A percentile compares a stretch with the other conserved stretches of the same genome.
Conservation (phyloP, 2,797 vertebrate species). For the Macrochelys suwanniensis region DNA sequence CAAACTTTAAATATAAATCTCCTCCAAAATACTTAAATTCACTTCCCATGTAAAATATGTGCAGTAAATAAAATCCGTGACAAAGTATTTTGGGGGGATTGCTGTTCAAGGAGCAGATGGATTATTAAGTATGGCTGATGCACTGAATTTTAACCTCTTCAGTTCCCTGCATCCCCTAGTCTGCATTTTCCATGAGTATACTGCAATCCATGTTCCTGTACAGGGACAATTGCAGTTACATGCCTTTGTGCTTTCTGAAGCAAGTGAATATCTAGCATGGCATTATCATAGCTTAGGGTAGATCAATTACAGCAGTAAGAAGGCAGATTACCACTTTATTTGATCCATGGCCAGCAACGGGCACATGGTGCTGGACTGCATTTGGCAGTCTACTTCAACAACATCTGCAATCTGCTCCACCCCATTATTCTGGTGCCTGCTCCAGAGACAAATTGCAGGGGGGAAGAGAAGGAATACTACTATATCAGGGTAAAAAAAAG, state of each 20-base stretch:
- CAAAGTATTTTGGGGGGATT: background rate
- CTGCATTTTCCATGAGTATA: rapidly evolving
- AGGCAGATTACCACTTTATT: background rate
- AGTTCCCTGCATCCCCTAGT: background rate
- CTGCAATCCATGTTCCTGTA: background rate
- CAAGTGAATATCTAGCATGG: background rate
- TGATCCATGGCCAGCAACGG: background rate
- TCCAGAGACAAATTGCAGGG: slow-evolving; percentile 36
- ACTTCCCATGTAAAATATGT: background rate
- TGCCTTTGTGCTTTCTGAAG: background rate
- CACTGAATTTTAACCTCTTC: background rate
- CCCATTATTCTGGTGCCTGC: slow-evolving; percentile 60
- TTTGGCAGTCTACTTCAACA: background rate
- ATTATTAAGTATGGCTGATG: rapidly evolving
- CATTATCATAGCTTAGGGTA: background rate
- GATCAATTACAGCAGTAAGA: background rate
- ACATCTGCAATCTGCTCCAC: slow-evolving; percentile 69
- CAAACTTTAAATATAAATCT: background rate
- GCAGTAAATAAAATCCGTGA: rapidly evolving
- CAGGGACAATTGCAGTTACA: rapidly evolving
- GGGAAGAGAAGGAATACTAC: background rate
- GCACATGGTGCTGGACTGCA: background rate
- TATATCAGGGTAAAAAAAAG: rapidly evolving
- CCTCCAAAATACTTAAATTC: background rate
- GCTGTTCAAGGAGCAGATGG: background rate